Evolutionary conservation across 2,888 invertebrate species (phyloP).

Genomic region (Atrina japonica): DNA sequence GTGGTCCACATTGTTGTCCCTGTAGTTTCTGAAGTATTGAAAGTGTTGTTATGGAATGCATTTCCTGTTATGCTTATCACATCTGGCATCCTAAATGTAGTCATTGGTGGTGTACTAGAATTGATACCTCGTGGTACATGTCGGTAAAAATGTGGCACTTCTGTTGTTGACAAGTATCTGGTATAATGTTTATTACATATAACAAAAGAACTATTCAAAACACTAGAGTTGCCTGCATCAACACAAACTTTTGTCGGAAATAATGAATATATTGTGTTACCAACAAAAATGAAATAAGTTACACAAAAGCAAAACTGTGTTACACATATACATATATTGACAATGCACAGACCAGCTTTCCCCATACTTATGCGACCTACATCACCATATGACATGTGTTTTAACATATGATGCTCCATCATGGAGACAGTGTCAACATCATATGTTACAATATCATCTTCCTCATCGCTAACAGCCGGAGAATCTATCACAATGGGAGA

Average conservation of each 20-base stretch:
- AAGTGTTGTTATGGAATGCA: no score
- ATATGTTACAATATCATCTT: slow-evolving; percentile 22
- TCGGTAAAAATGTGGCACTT: no score
- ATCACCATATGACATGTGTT: slow-evolving; percentile 74
- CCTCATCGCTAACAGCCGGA: background rate
- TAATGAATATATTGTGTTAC: slow-evolving; percentile 73
- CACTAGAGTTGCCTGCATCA: slow-evolving; percentile 5
- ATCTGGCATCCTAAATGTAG: no score
- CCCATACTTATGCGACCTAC: slow-evolving; percentile 74
- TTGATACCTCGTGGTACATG: no score
- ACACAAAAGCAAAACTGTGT: slow-evolving; percentile 78
- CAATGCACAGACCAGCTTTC: slow-evolving; percentile 66
- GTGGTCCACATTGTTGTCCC: no score
- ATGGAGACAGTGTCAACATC: slow-evolving; percentile 42
- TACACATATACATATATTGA: slow-evolving; percentile 72
- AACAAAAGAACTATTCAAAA: no score
- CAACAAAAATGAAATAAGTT: slow-evolving; percentile 77
- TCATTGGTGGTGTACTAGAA: no score
- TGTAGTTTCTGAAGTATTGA: no score
- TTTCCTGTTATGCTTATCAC: no score
- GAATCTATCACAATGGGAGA: background rate
- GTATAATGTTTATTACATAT: no score
- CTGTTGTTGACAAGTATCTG: no score
- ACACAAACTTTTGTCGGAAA: slow-evolving; percentile 67
- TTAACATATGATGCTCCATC: slow-evolving; percentile 56